Base-by-base conservation (phyloP, 2,113 vertebrate genomes). In the Eira barbara region DNA sequence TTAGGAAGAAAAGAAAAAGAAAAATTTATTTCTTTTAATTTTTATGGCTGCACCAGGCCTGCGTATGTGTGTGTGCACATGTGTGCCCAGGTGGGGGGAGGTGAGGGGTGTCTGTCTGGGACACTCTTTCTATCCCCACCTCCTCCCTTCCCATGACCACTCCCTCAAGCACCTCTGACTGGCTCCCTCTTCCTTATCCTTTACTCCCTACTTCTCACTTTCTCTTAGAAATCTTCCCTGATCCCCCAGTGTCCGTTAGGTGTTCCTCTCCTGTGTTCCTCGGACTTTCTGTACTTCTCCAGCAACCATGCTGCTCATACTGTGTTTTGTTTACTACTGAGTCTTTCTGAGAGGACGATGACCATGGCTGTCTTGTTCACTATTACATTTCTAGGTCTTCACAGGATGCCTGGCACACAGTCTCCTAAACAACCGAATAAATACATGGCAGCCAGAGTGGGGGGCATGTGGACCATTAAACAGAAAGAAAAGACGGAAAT, bases 11-110 rank as follows among this genome's bases (percentile, higher is more conserved):
- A 61, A 61, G 59, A 61, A 61, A 61, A 61, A 61, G 23, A 61
- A 61, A 61, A 27, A 10, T 61, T 25, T 25, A 61, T 61, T 61
- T 42, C 87, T 76, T 76, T n/a, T 52, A 59, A 21, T 61, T 69
- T 78, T 76, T 59, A 57, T 13, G 59, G 17, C 57, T n/a, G 63
- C 10, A 10, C 57, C 83, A 55, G 7, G 7, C 36, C 14, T 21
- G 31, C 10, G 34, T 11, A 2, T 0, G 6, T 7, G 52, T 34
- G 14, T 0, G 57, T 25, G 1, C 5, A 4, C 36, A 9, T 17
- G 45, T 52, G n/a, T 27, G 42, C 49, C 74, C 4, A 2, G 74
- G 65, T 34, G 2, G 12, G 13, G 14, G 74, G 25, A 76, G 27
- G 74, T 47, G 74, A 59, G 4, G 65, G 15, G 7, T 61, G 36